Evolutionary conservation across 2,113 vertebrate species (phyloP).

Genomic region (Laterallus jamaicensis): DNA sequence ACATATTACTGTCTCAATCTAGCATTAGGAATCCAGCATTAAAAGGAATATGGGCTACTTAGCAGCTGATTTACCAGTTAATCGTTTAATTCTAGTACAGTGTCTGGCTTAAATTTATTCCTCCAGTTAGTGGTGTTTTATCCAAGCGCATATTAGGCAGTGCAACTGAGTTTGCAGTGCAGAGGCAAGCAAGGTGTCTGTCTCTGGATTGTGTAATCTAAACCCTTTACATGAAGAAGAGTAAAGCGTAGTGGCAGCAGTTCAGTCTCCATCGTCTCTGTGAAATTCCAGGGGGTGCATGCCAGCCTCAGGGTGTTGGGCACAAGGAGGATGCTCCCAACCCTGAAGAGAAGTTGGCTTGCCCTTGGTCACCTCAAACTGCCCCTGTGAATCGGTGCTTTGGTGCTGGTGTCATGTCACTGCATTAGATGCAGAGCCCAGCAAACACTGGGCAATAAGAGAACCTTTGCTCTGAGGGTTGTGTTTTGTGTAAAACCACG

Average conservation of each 20-base stretch:
- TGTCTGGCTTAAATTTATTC: neutral
- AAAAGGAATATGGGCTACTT: neutral
- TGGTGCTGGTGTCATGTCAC: accelerated
- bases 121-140: neutral
- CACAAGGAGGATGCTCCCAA: neutral
- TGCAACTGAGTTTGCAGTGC: neutral
- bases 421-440: neutral
- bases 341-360: neutral
- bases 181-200: neutral
- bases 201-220: accelerated
- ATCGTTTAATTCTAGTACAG: neutral
- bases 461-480: neutral
- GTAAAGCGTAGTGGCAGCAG: neutral
- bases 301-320: accelerated
- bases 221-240: accelerated
- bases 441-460: neutral
- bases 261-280: neutral
- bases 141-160: neutral
- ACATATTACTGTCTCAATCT: neutral
- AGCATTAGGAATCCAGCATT: neutral
- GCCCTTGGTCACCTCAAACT: neutral
- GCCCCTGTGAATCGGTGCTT: neutral
- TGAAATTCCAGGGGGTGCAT: neutral
- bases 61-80: neutral
- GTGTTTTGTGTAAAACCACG: neutral